Evolutionary conservation across 2,113 vertebrate genomes (phyloP), one percentile per base, ranked within the genome.

Genomic region (Cyrtonyx montezumae): DNA sequence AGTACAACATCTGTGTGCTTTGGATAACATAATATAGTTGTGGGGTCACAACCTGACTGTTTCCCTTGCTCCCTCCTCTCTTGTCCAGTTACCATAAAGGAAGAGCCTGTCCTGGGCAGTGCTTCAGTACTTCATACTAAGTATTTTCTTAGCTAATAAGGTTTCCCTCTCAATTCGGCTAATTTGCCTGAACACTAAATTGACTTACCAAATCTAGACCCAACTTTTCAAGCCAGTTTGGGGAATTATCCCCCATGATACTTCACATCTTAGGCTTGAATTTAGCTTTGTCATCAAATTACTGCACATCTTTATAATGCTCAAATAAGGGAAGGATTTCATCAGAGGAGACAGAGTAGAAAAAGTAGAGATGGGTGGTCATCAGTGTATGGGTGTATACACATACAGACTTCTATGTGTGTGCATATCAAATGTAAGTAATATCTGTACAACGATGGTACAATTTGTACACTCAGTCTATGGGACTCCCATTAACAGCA

Each of bases 241-340:
- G 32, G n/a, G 55, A 86, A 86, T 78, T 78, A 36, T 80, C 30
- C 16, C 15, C 19, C 13, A 8, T 42, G 6, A 21, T 22, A 34
- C 0, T 0, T 45, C 62, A 25, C 46, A 25, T 61, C 62, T 65
- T 25, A 6, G 4, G 63, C 10, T 20, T 61, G 12, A 8, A 10
- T 80, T 95, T 42, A 62, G 4, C 10, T 75, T 84, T 66, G 63
- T n/a, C 23, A 67, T 42, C 23, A 83, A 83, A 32, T n/a, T 66
- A 70, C 34, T 0, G 1, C 4, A 1, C 30, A 42, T 40, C 9
- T 84, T 84, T 76, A 58, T 84, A 92, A 82, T 40, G 1, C 4
- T 74, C 11, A 49, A 25, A 45, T 7, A 63, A 49, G 53, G 15
- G 32, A 85, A 40, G 8, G 67, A 42, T 18, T 68, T 0, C 6